phyloP scores from a whole-genome alignment of 2,113 vertebrate genomes.

The Varanus komodoensis region DNA sequence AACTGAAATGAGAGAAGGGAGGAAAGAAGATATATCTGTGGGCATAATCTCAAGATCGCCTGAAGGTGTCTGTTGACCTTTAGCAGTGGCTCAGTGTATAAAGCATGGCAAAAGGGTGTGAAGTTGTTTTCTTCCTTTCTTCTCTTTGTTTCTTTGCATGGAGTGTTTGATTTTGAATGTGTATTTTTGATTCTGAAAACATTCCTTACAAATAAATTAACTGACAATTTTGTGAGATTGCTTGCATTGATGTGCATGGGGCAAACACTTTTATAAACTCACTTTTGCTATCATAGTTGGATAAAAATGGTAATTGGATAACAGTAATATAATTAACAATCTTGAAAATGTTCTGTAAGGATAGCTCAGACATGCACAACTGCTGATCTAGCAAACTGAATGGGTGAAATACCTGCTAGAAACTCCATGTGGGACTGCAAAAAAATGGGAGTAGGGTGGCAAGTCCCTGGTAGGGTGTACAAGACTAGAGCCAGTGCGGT shows the following conservation, averaged over 20 bases:
- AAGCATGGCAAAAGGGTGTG: neutral
- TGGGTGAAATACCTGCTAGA: neutral
- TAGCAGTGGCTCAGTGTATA: neutral
- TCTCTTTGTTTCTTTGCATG: neutral
- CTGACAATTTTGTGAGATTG: neutral
- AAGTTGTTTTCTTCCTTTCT: neutral
- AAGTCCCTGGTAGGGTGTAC: neutral
- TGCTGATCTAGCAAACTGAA: neutral
- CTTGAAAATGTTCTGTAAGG: neutral
- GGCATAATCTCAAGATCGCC: neutral
- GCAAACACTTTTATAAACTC: neutral
- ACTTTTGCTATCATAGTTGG: neutral
- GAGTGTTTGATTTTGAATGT: neutral
- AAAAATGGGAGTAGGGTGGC: neutral
- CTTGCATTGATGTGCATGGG: no score
- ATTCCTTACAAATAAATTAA: neutral
- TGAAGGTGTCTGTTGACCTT: conserved; percentile 2
- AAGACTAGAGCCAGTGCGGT: no score
- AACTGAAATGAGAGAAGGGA: neutral
- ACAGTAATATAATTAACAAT: neutral
- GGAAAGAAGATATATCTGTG: neutral
- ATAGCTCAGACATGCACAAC: neutral
- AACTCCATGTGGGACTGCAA: neutral
- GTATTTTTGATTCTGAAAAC: neutral
- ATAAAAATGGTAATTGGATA: neutral